Evolutionary conservation across 2,888 invertebrate species (phyloP).

Genomic region (Eilema caniola): DNA sequence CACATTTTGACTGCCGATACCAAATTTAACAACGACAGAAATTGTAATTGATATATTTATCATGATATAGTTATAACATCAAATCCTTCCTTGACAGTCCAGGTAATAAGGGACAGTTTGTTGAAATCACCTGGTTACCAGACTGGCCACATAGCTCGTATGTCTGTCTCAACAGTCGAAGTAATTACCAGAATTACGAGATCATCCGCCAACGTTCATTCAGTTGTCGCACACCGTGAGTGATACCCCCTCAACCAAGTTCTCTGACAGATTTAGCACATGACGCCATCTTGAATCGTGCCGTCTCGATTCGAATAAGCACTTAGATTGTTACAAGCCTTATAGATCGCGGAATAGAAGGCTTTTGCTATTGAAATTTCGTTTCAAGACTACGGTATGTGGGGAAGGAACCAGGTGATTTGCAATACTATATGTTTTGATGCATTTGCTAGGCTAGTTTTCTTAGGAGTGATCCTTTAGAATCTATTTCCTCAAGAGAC

Average conservation of each 20-base stretch:
- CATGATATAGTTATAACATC: too few species aligned
- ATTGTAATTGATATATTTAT: background rate
- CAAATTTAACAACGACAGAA: background rate
- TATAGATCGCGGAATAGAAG: background rate
- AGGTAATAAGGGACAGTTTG: background rate
- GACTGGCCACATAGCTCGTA: constrained; percentile 36
- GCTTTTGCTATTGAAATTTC: constrained; percentile 2
- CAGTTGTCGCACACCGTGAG: constrained; percentile 66
- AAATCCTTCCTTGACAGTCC: background rate
- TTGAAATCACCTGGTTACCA: background rate
- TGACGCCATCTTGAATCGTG: constrained; percentile 55
- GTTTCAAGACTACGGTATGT: background rate
- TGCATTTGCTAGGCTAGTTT: background rate
- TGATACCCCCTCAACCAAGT: constrained; percentile 47
- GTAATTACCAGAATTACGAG: constrained; percentile 76
- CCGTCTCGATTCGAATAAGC: constrained; percentile 11
- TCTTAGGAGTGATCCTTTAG: too few species aligned
- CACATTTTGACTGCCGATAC: background rate
- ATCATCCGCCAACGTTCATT: constrained; percentile 61
- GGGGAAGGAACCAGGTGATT: background rate
- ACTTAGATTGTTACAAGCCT: background rate
- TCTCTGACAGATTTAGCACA: constrained; percentile 56
- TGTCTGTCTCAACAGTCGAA: constrained; percentile 55
- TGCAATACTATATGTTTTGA: background rate
- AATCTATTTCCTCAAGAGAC: too few species aligned